Evolutionary conservation across 2,113 vertebrate species (phyloP), one percentile per base, ranked within the genome.

Genomic region (Leucoraja erinaceus): DNA sequence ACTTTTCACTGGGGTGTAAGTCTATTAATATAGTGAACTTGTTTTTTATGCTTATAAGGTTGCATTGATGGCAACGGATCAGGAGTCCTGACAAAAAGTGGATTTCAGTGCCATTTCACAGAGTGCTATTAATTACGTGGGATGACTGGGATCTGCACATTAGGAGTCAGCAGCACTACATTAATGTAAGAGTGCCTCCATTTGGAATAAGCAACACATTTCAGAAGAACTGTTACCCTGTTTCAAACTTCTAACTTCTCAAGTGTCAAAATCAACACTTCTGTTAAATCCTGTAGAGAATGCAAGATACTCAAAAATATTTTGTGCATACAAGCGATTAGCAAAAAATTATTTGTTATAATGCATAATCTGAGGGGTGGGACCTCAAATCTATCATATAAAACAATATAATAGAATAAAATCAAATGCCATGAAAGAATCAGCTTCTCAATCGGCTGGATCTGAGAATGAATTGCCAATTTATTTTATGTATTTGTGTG

Each of bases 251-350:
- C 83, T 63, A 88, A 88, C 59, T 88, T 88, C 83, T 63, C 83
- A 88, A 86, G 81, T 86, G 81, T 86, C 81, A 86, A 86, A 86
- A 88, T 61, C n/a, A 88, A 63, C 83, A 88, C 83, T 88, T 86
- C 83, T 88, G 12, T 88, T 88, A 88, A 88, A 88, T 88, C 83
- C 83, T 88, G 83, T 86, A 61, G 56, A 86, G 54, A 86, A 59
- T 86, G 12, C 63, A 56, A 66, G 83, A 88, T 63, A 88, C 28
- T 88, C 28, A 88, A 28, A 61, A 88, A 88, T 88, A 63, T n/a
- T 86, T 88, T 28, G 31, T 86, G 31, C 3, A 28, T 0, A 61
- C 54, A 86, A 83, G 28, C 59, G 31, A 66, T 63, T 88, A 88
- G 61, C n/a, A 33, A 63, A 61, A 88, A 31, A 31, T 63, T 31